Evolutionary conservation across 1,140 invertebrate genomes (phyloP), one percentile per base, ranked within the genome.

Genomic region (Pristionchus pacificus): DNA sequence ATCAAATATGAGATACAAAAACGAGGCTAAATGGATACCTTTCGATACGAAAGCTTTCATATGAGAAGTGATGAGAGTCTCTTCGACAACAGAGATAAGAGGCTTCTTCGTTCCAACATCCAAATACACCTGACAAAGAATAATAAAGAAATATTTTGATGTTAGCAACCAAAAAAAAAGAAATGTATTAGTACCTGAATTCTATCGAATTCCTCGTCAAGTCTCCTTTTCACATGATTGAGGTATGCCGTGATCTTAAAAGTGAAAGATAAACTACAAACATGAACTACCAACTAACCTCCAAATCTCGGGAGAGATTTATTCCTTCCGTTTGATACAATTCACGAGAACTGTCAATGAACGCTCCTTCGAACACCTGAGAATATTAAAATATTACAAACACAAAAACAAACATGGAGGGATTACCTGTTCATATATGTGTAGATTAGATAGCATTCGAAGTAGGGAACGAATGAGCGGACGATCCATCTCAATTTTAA

Each of bases 391-490:
- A 58, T 55, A 31, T 32, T n/a, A 74, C 15, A 10, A 29, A 72
- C 73, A 24, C 10, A 58, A 13, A 15, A 3, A 65, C 10, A 10
- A n/a, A 15, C 30, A 19, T 27, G 63, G n/a, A 59, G 3, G 0
- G 29, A 61, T 27, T 13, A 77, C 76, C 59, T 71, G 60, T 31
- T 77, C 63, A 62, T 98, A 98, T 74, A 98, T 96, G 87, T 97
- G 91, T 69, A 99, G 86, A 86, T 97, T 95, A 60, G 93, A 94
- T 25, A 98, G 88, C 95, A 99, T 99, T 78, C 95, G 87, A 27
- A 98, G 88, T 24, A 98, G 86, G 75, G 92, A 96, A 85, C 98
- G 98, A 3, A 98, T 87, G 72, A 98, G 86, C 1, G 91, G 91
- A 72, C 94, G 88, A 86, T 98, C 95, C 0, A 98, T 93, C 29